Base-by-base conservation (phyloP, 2,888 invertebrate genomes). In the Linyphia triangularis region DNA sequence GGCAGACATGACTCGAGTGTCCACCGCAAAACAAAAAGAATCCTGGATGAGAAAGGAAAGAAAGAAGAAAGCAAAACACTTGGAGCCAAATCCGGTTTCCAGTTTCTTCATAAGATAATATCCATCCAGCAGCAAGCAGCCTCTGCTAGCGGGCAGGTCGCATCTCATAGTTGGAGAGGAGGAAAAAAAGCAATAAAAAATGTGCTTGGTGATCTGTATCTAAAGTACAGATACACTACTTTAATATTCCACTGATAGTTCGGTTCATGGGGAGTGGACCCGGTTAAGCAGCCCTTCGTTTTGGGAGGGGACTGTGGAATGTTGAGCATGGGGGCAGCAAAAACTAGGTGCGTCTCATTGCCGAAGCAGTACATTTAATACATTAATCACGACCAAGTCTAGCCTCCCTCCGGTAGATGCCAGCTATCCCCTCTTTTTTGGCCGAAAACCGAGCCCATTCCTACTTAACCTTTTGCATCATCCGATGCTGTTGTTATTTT, bases 271-370 rank as follows among this genome's bases (percentile, higher is more conserved):
- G 86, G 81, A 88, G 86, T 88, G 81, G 86, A 86, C 73, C 85
- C 73, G 79, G 85, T 86, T 79, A 79, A 79, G 85, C 85, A 86
- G 85, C 86, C 86, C 79, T 70, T 86, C 79, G 63, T 88, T 81
- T 9, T 75, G 81, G 86, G 75, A 81, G 86, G 86, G 81, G 86
- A 88, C 81, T 81, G 75, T 81, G 86, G 81, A 88, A 81, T 88
- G 81, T 43, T 75, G 86, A 79, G 79, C 73, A 86, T 79, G 79
- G 86, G 79, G 81, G 86, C 73, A 73, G 86, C 79, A 85, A 72
- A 79, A 86, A 72, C 79, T 86, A 86, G 85, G 85, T 86, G 85
- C 85, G 85, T 86, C 85, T 86, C 85, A 86, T 79, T 79, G 85
- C 85, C 63, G 75, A 78, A 85, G 77, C 85, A 85, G 85, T 78